phyloP scores from a whole-genome alignment of 2,888 invertebrate species.

The Harpalus rubripes region DNA sequence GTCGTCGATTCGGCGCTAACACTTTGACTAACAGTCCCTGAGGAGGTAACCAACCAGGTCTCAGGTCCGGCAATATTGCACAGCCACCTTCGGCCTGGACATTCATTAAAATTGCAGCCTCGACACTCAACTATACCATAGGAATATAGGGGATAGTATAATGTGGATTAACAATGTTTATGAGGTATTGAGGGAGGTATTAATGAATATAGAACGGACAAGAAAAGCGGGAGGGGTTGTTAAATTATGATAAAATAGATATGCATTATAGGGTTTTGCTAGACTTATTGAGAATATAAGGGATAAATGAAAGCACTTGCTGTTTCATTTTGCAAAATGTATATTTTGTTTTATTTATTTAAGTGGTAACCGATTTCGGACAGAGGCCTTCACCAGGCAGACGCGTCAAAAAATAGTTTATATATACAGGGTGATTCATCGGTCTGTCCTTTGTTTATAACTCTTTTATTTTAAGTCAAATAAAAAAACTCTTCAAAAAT shows the following conservation, averaged over 20 bases:
- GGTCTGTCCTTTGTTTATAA: too few relatives aligned
- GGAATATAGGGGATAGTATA: background rate
- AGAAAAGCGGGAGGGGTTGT: background rate
- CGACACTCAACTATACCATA: background rate
- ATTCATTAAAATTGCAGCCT: background rate
- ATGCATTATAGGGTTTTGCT: background rate
- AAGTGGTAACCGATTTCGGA: too few relatives aligned
- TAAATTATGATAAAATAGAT: background rate
- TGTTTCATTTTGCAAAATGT: too few relatives aligned
- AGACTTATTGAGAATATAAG: too few relatives aligned
- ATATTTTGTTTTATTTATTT: too few relatives aligned
- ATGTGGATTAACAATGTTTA: background rate
- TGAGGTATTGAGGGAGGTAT: background rate
- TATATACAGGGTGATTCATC: too few relatives aligned
- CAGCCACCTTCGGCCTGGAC: background rate
- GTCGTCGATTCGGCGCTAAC: conserved; percentile 15
- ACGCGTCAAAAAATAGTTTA: too few relatives aligned
- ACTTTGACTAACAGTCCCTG: conserved; percentile 17
- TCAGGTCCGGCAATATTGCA: background rate
- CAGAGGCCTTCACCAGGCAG: too few relatives aligned
- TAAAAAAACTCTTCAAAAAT: too few relatives aligned
- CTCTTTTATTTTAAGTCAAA: too few relatives aligned
- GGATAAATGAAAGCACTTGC: too few relatives aligned
- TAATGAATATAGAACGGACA: background rate
- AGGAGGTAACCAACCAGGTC: background rate